phyloP scores from a whole-genome alignment of 2,797 vertebrate genomes.

The Xenopus petersii region DNA sequence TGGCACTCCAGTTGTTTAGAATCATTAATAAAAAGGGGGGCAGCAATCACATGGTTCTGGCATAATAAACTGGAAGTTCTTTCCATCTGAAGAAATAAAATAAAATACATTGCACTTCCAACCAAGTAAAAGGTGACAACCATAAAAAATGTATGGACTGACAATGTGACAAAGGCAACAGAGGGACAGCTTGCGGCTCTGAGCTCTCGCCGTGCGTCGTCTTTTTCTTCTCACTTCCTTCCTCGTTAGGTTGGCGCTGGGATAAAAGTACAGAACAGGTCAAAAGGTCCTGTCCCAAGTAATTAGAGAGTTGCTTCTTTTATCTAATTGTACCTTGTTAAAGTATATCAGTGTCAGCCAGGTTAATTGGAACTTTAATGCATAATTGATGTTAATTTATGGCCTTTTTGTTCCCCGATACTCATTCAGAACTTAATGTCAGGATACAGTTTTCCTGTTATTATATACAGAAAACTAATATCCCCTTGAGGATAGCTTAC shows the following conservation, averaged over 20 bases:
- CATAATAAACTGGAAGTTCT: not conserved
- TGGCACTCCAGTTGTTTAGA: slow-evolving; percentile 5
- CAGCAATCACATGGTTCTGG: not conserved
- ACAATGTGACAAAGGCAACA: slow-evolving; percentile 54
- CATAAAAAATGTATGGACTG: slow-evolving; percentile 57
- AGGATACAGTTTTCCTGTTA: slow-evolving; percentile 75
- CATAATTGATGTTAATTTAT: slow-evolving; percentile 84
- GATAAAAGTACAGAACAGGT: slow-evolving; percentile 74
- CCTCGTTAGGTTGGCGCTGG: slow-evolving; percentile 67
- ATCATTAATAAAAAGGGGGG: not conserved
- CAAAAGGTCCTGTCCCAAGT: slow-evolving; percentile 74
- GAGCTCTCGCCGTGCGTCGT: slow-evolving; percentile 53
- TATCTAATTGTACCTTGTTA: slow-evolving; percentile 77
- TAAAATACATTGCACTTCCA: slow-evolving; percentile 45
- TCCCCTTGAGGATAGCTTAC: slow-evolving; percentile 59
- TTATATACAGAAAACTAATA: slow-evolving; percentile 75
- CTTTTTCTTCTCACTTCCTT: slow-evolving; percentile 63
- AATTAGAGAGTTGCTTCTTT: slow-evolving; percentile 80
- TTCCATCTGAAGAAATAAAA: slow-evolving; percentile 6
- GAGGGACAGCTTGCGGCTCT: slow-evolving; percentile 52
- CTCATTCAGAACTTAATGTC: slow-evolving; percentile 69
- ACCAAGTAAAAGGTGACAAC: slow-evolving; percentile 52
- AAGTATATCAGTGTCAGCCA: slow-evolving; percentile 79
- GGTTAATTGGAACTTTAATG: slow-evolving; percentile 82
- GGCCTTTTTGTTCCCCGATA: slow-evolving; percentile 73